A percentile compares a stretch with the other conserved stretches of the same genome.
These are phyloP conservation scores for Crocallis elinguaria DNA, from an alignment of 2,888 invertebrate genomes.

Conservation along the genomic window DNA sequence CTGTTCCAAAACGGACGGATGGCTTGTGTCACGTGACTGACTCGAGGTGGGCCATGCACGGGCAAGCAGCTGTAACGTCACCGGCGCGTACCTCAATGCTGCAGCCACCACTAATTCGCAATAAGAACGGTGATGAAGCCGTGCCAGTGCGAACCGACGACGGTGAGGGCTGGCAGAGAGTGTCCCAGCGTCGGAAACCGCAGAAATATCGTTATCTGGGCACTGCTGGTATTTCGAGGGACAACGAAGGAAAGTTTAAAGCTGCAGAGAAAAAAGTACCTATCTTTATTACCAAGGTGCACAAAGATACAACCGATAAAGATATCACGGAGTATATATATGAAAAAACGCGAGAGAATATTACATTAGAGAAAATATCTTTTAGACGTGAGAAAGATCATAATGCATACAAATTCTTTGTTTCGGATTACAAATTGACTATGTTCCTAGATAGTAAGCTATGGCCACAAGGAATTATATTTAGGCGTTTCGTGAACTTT, in stretches of 20 bases:
- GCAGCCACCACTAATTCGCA: no score
- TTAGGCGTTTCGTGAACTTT: no score
- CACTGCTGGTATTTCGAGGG: not conserved
- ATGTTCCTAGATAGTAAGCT: not conserved
- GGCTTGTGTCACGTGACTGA: no score
- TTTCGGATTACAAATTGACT: not conserved
- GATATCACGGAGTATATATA: not conserved
- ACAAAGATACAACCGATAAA: not conserved
- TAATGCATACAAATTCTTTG: no score
- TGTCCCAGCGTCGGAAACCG: not conserved
- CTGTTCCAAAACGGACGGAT: no score
- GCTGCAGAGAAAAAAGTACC: conserved; percentile 2
- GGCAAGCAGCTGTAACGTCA: no score
- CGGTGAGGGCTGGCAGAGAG: not conserved
- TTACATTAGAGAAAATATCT: not conserved
- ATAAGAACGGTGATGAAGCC: not conserved
- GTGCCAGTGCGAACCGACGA: not conserved
- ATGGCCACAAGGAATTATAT: conserved; percentile 1
- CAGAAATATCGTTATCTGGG: not conserved
- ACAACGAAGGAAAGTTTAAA: not conserved
- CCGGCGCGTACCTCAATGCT: no score
- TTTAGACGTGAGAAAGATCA: not conserved
- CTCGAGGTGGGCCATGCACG: no score
- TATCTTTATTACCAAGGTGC: not conserved
- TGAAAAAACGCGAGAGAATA: not conserved